A percentile compares a stretch with the other conserved stretches of the same genome.
Conservation (phyloP, 2,113 vertebrate genomes). For the Brachionichthys hirsutus region DNA sequence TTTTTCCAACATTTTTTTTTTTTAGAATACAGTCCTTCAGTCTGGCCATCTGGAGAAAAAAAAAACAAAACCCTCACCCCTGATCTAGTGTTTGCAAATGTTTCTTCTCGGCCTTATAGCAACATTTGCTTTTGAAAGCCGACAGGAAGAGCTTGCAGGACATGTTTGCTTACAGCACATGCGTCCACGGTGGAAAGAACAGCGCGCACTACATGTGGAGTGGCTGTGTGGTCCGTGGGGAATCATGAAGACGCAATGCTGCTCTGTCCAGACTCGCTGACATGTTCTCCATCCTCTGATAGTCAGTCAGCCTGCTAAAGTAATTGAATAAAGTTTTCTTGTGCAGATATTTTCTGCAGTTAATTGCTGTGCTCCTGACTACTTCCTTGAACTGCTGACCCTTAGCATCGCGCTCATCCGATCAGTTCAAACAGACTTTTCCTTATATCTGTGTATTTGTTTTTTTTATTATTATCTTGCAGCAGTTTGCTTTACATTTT, state of each 20-base stretch:
- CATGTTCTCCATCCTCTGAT: constrained; percentile 30
- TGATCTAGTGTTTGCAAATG: constrained; percentile 15
- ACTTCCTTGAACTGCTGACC: no score
- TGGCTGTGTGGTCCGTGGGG: constrained; percentile 23
- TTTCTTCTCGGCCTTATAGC: constrained; percentile 12
- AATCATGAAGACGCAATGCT: constrained; percentile 28
- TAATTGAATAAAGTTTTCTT: constrained; percentile 55
- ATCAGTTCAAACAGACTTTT: no score
- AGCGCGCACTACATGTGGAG: constrained; percentile 23
- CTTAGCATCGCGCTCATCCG: no score
- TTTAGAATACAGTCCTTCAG: no score
- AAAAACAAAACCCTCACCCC: no score
- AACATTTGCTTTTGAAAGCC: constrained; percentile 29
- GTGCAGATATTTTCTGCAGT: constrained; percentile 17
- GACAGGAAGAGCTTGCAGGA: constrained; percentile 38
- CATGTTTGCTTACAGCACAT: constrained; percentile 56
- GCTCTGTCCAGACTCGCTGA: constrained; percentile 40
- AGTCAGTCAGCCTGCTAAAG: constrained; percentile 11
- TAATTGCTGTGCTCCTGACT: neutral
- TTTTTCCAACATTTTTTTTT: no score
- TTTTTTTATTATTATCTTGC: no score
- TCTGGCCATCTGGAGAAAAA: no score
- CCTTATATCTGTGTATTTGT: no score
- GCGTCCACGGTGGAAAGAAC: constrained; percentile 37
- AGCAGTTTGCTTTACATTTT: no score